Conservation (phyloP, 2,113 vertebrate species). For the Vulpes lagopus region DNA sequence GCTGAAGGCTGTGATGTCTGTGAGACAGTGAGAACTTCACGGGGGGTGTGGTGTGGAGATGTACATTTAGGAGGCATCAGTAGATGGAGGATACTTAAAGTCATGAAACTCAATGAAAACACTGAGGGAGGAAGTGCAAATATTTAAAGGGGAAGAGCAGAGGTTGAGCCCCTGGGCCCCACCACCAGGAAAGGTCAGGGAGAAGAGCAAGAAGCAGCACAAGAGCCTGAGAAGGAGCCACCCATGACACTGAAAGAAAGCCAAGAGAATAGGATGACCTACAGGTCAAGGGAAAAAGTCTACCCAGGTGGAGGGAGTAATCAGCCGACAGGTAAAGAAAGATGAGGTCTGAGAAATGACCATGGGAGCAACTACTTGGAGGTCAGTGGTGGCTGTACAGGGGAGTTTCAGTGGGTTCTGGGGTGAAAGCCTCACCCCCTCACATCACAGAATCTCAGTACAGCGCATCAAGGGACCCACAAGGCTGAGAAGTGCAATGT, state of each 20-base stretch:
- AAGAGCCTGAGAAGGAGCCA: not conserved
- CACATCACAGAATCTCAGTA: too few relatives aligned
- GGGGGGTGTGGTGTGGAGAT: too few relatives aligned
- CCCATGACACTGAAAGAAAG: rapidly evolving
- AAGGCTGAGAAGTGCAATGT: not conserved
- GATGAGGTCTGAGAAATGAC: not conserved
- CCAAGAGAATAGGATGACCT: rapidly evolving
- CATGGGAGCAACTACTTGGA: rapidly evolving
- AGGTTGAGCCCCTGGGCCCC: not conserved
- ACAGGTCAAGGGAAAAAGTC: rapidly evolving
- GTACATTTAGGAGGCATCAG: not conserved
- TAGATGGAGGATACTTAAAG: rapidly evolving
- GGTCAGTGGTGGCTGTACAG: not conserved
- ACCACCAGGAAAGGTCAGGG: not conserved
- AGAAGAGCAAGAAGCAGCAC: not conserved
- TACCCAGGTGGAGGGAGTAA: rapidly evolving
- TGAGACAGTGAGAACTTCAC: not conserved
- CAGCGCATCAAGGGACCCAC: not conserved
- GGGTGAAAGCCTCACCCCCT: not conserved
- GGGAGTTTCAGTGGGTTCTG: not conserved
- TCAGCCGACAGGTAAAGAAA: rapidly evolving
- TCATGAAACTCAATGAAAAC: not conserved
- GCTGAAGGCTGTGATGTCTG: not conserved
- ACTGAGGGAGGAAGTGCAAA: rapidly evolving
- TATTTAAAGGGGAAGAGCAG: rapidly evolving